Evolutionary conservation across 2,113 vertebrate genomes (phyloP).

Genomic region (Lathamus discolor): DNA sequence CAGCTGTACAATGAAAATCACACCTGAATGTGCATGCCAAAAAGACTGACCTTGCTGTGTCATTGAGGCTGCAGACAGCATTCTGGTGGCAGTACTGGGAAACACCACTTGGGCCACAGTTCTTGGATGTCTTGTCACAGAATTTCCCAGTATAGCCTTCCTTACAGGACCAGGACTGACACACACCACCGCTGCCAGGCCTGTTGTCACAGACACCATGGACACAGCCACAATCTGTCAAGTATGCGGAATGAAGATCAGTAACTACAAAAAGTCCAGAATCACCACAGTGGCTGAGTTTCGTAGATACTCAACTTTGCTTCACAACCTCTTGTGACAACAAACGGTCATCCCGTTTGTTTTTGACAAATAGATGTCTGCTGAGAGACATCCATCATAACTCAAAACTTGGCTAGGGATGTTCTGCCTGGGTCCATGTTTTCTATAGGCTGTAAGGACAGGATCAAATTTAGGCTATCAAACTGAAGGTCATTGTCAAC

Average conservation of each 20-base stretch:
- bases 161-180: slow-evolving; percentile 83
- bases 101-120: slow-evolving; percentile 73
- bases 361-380: not conserved
- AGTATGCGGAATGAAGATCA: not conserved
- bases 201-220: slow-evolving; percentile 96
- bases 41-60: slow-evolving; percentile 64
- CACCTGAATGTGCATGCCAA: not conserved
- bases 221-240: slow-evolving; percentile 87
- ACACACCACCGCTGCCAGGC: slow-evolving; percentile 83
- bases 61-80: slow-evolving; percentile 76
- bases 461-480: not conserved
- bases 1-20: not conserved
- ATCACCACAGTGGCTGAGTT: not conserved
- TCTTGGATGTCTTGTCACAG: slow-evolving; percentile 79
- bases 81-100: slow-evolving; percentile 84
- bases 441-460: not conserved
- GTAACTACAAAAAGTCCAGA: not conserved
- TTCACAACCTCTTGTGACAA: not conserved
- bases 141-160: slow-evolving; percentile 82
- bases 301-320: not conserved
- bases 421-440: not conserved
- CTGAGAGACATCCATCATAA: not conserved
- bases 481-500: not conserved
- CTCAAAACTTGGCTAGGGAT: not conserved
- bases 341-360: not conserved